Percentiles rank a stretch among this genome's conserved stretches.
phyloP scores from a whole-genome alignment of 2,113 vertebrate genomes.

The Callithrix jacchus region DNA sequence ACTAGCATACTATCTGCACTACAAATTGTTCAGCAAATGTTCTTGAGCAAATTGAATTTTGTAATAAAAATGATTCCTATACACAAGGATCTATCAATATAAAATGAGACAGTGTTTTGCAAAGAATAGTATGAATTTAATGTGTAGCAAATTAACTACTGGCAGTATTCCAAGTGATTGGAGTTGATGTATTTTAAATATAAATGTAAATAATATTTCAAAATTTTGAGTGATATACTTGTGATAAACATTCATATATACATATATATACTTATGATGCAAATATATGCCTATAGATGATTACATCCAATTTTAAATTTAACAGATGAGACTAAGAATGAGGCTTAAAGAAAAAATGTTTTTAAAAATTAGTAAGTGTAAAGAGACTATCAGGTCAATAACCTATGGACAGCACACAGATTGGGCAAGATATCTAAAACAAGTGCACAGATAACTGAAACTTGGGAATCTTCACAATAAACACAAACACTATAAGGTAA shows the following conservation, averaged over 20 bases:
- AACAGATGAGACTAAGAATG: background rate
- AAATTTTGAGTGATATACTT: background rate
- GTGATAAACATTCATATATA: background rate
- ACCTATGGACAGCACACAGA: background rate
- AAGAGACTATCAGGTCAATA: background rate
- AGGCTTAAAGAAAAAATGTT: background rate
- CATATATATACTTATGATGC: background rate
- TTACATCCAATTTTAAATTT: constrained; percentile 12
- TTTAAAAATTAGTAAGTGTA: background rate
- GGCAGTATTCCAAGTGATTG: background rate
- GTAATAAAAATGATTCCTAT: background rate
- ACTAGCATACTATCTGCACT: background rate
- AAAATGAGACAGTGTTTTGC: background rate
- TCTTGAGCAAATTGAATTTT: background rate
- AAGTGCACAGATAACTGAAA: background rate
- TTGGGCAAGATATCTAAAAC: background rate
- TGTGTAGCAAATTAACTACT: background rate
- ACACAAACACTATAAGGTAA: background rate
- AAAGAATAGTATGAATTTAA: background rate
- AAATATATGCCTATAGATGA: background rate
- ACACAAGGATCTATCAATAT: background rate
- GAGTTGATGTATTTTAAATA: background rate
- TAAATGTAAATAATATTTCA: background rate
- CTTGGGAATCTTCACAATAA: background rate
- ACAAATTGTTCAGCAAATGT: background rate